phyloP scores from a whole-genome alignment of 2,113 vertebrate genomes.

The Pantherophis guttatus region DNA sequence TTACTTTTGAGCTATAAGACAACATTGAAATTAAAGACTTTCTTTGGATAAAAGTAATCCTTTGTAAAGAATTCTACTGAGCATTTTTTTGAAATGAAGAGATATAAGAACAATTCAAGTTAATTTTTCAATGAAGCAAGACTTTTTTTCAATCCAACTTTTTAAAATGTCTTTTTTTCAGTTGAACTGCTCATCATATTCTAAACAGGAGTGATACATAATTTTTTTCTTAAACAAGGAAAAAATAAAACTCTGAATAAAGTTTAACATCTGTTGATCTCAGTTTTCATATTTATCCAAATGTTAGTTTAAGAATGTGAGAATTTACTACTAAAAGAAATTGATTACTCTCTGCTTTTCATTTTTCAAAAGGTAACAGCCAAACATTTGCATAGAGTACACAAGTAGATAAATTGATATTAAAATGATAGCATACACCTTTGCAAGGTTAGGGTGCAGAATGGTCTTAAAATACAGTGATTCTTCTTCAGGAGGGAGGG shows the following conservation, averaged over 20 bases:
- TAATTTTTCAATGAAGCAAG: constrained; percentile 19
- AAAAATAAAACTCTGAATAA: constrained; percentile 44
- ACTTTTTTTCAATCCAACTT: neutral
- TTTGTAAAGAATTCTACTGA: neutral
- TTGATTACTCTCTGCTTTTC: neutral
- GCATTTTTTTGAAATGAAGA: neutral
- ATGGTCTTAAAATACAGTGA: neutral
- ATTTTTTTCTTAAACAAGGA: neutral
- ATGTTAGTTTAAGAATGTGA: neutral
- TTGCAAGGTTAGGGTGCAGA: no score
- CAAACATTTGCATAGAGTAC: neutral
- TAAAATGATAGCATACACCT: accelerated
- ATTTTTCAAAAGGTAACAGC: accelerated
- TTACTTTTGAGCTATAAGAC: constrained; percentile 14
- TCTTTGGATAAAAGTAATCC: neutral
- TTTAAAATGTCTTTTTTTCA: constrained; percentile 8
- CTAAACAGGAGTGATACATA: constrained; percentile 1
- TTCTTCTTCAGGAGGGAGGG: neutral
- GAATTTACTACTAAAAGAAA: constrained; percentile 1
- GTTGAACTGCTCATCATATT: neutral
- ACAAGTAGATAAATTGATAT: neutral
- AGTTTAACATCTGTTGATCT: constrained; percentile 8
- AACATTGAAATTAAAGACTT: accelerated
- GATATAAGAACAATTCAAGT: neutral
- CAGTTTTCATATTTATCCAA: constrained; percentile 1